Base-by-base conservation (phyloP, 2,113 vertebrate genomes). In the Chunga burmeisteri region DNA sequence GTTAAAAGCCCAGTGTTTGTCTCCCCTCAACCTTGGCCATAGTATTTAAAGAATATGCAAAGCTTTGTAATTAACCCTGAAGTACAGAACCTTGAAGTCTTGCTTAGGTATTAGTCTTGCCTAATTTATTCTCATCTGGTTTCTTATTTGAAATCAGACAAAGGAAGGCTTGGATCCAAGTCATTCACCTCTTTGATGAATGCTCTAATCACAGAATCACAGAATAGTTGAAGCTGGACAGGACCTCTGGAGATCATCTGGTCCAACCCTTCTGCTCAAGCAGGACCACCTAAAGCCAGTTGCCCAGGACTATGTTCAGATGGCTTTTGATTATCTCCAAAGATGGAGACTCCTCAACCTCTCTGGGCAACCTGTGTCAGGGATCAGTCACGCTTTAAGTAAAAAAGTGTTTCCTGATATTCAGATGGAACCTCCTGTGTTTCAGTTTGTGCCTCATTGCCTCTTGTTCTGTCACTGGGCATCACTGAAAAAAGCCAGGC, bases 401-500 rank as follows among this genome's bases (percentile, higher is more conserved):
- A 38, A 50, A 65, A 50, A 44, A 13, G 12, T 16, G 26, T 25
- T 72, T 78, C 27, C 42, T 42, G 27, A n/a, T 44, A 30, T 53
- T 86, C 34, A 32, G 6, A 29, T 1, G 13, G 49, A 73, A 56
- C 16, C 2, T 81, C 13, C 19, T 1, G 0, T 34, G 6, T 30
- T 91, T 92, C 44, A 29, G 23, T 63, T 73, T 78, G 30, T 58
- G 16, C 2, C 4, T 38, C 16, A 29, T 13, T 36, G 16, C 29
- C 34, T 70, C n/a, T 88, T 59, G 13, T 61, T 25, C 17, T 66
- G 11, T n/a, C 23, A 53, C 23, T 47, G 34, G 11, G 22, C 34
- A 62, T 9, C 32, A 32, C 50, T 34, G 32, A 40, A 40, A 75
- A 61, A 12, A 81, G 12, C 9, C 22, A 42, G 42, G 7, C 19